Evolutionary conservation across 1,140 invertebrate species (phyloP).

Genomic region (Prorops nasuta): DNA sequence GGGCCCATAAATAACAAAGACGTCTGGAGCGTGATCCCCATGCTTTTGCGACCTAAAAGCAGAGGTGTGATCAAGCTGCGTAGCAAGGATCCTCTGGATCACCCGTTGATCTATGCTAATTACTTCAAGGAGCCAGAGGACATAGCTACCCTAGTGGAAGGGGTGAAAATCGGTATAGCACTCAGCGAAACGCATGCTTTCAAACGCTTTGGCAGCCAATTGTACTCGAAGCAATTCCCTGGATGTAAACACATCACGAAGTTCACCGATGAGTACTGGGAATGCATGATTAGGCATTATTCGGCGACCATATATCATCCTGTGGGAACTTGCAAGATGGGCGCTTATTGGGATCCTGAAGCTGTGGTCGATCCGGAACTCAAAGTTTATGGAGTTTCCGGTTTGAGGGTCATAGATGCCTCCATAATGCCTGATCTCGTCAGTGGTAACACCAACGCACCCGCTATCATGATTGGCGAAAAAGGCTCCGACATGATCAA

Average conservation of each 20-base stretch:
- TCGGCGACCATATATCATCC: constrained; percentile 85
- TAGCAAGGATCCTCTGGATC: constrained; percentile 82
- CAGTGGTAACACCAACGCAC: constrained; percentile 82
- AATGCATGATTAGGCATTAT: constrained; percentile 80
- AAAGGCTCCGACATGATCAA: constrained; percentile 82
- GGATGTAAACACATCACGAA: constrained; percentile 66
- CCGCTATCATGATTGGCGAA: constrained; percentile 82
- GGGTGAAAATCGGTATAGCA: constrained; percentile 75
- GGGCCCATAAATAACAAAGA: constrained; percentile 75
- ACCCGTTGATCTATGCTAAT: constrained; percentile 91
- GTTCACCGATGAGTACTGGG: constrained; percentile 75
- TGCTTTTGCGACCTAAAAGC: constrained; percentile 78
- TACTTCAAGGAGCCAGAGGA: constrained; percentile 82
- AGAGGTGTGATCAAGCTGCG: constrained; percentile 76
- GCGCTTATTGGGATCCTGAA: constrained; percentile 75
- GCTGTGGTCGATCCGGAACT: constrained; percentile 86
- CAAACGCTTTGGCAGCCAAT: constrained; percentile 65
- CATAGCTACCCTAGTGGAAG: constrained; percentile 77
- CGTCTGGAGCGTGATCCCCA: constrained; percentile 82
- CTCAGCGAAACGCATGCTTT: constrained; percentile 73
- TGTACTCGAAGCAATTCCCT: constrained; percentile 69
- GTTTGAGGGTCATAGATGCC: constrained; percentile 80
- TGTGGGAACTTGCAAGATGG: constrained; percentile 91
- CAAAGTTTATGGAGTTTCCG: constrained; percentile 75
- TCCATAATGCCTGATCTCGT: constrained; percentile 83